phyloP scores from a whole-genome alignment of 2,888 invertebrate genomes.

The Zygaena filipendulae region DNA sequence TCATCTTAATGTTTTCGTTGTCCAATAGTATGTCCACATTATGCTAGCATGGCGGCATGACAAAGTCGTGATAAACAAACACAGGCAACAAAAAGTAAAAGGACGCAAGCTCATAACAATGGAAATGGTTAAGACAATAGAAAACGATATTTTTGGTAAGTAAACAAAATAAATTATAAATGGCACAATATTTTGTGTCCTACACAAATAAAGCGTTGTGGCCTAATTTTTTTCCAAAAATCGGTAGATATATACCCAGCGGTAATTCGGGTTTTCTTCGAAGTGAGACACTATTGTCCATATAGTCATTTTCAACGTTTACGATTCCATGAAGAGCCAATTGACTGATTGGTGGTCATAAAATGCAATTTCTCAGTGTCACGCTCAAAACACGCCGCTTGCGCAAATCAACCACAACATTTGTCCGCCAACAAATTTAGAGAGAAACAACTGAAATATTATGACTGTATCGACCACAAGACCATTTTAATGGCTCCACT shows the following conservation, averaged over 20 bases:
- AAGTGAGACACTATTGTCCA: too few relatives aligned
- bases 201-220: slow-evolving; percentile 22
- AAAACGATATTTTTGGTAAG: slow-evolving; percentile 38
- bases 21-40: slow-evolving; percentile 25
- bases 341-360: slow-evolving; percentile 31
- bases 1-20: too few relatives aligned
- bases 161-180: slow-evolving; percentile 33
- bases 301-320: too few relatives aligned
- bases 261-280: too few relatives aligned
- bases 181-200: slow-evolving; percentile 22
- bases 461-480: slow-evolving; percentile 46
- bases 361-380: slow-evolving; percentile 38
- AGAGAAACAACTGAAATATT: slow-evolving; percentile 45
- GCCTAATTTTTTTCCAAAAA: too few relatives aligned
- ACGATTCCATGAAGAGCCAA: slow-evolving; percentile 20
- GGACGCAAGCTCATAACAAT: slow-evolving; percentile 26
- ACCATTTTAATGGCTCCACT: slow-evolving; percentile 57
- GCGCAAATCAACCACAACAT: slow-evolving; percentile 44
- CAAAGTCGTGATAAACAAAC: slow-evolving; percentile 27
- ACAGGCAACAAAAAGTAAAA: slow-evolving; percentile 31
- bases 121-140: slow-evolving; percentile 37
- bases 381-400: slow-evolving; percentile 25
- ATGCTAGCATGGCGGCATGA: slow-evolving; percentile 20
- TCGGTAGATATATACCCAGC: too few relatives aligned
- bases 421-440: slow-evolving; percentile 33